Evolutionary conservation across 2,797 vertebrate genomes (phyloP).

Genomic region (Tragelaphus eurycerus): DNA sequence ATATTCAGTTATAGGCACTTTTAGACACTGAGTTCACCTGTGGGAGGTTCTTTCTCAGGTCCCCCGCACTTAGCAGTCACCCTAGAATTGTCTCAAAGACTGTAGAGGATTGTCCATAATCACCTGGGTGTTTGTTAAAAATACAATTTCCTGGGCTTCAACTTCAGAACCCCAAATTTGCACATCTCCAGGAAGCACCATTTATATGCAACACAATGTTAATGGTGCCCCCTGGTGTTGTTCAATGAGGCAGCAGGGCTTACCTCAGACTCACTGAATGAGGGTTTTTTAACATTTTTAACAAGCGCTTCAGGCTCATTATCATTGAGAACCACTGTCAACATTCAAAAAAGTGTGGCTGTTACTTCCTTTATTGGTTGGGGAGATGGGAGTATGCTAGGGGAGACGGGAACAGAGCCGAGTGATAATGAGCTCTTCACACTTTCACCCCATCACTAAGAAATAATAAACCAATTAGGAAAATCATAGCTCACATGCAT

Average conservation of each 20-base stretch:
- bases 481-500: background rate
- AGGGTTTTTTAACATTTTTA: constrained; percentile 53
- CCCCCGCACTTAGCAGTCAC: background rate
- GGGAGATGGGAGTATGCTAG: background rate
- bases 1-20: background rate
- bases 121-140: constrained; percentile 51
- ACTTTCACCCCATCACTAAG: background rate
- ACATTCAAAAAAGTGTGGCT: constrained; percentile 3
- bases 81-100: background rate
- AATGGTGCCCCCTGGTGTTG: constrained; percentile 73
- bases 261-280: background rate
- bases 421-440: constrained; percentile 26
- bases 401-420: background rate
- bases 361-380: background rate
- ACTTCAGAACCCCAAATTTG: constrained; percentile 36
- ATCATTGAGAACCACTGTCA: constrained; percentile 38
- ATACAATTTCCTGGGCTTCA: constrained; percentile 57
- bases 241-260: constrained; percentile 23
- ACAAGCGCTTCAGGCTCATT: constrained; percentile 43
- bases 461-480: constrained; percentile 36
- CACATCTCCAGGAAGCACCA: constrained; percentile 66
- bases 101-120: background rate
- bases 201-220: constrained; percentile 58
- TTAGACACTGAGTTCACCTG: background rate
- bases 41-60: background rate